Evolutionary conservation across 2,888 invertebrate species (phyloP).

Genomic region (Xestoiulus laeticollis): DNA sequence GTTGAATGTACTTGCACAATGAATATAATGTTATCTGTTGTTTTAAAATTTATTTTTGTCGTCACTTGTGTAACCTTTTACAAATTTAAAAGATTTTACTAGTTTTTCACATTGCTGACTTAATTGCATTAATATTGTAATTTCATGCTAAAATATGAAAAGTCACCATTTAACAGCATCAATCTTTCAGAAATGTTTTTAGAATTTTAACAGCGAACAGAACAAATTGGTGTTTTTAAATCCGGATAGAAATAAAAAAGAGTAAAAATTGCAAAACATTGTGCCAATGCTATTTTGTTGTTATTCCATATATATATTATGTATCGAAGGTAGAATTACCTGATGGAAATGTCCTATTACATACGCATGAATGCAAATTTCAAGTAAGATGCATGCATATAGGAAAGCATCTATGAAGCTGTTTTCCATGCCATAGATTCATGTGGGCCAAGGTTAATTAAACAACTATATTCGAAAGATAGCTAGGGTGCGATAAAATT

Average conservation of each 20-base stretch:
- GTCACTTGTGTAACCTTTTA: too few relatives aligned
- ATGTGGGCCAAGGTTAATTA: constrained; percentile 27
- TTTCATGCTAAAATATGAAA: too few relatives aligned
- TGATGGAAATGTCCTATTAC: background rate
- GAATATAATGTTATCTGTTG: too few relatives aligned
- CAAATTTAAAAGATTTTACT: too few relatives aligned
- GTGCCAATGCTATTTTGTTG: background rate
- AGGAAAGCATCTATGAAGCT: background rate
- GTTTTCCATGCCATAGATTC: background rate
- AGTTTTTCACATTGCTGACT: too few relatives aligned
- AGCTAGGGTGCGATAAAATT: constrained; percentile 10
- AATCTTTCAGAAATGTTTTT: too few relatives aligned
- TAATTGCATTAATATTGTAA: too few relatives aligned
- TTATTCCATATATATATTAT: background rate
- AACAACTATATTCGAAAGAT: background rate
- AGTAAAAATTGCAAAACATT: background rate
- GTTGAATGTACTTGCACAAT: too few relatives aligned
- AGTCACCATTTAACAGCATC: too few relatives aligned
- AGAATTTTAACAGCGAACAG: too few relatives aligned
- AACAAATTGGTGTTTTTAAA: background rate
- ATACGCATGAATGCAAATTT: background rate
- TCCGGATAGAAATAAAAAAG: background rate
- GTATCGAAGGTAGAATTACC: background rate
- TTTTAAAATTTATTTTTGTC: too few relatives aligned
- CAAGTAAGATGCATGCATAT: background rate